Percentiles rank a stretch among this genome's conserved stretches.
phyloP scores from a whole-genome alignment of 2,113 vertebrate genomes.

The Microcebus lehilahytsara region DNA sequence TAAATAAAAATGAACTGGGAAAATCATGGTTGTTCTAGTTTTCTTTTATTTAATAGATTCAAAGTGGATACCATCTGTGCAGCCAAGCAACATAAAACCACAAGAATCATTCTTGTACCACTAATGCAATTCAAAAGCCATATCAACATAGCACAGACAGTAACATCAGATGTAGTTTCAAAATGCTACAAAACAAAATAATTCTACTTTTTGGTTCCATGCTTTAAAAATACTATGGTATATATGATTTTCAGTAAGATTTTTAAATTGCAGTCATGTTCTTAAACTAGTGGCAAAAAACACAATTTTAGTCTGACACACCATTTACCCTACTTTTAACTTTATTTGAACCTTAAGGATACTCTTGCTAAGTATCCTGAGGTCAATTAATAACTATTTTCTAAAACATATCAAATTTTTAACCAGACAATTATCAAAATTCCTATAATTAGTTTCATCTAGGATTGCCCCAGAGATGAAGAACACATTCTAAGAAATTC shows the following conservation, averaged over 20 bases:
- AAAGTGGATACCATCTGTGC: constrained; percentile 36
- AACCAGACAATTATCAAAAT: constrained; percentile 7
- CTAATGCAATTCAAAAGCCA: background rate
- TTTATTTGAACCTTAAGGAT: constrained; percentile 31
- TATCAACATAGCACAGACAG: background rate
- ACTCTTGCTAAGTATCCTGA: constrained; percentile 23
- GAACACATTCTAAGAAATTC: background rate
- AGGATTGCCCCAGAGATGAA: constrained; percentile 3
- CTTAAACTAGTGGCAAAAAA: constrained; percentile 39
- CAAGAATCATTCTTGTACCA: constrained; percentile 31
- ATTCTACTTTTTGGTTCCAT: constrained; percentile 18
- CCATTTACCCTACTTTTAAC: constrained; percentile 47
- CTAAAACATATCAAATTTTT: constrained; percentile 44
- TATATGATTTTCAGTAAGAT: constrained; percentile 38
- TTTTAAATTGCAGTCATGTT: constrained; percentile 23
- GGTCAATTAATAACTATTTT: constrained; percentile 44
- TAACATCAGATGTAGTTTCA: constrained; percentile 48
- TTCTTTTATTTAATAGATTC: constrained; percentile 43
- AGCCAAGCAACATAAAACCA: constrained; percentile 10
- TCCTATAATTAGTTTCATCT: constrained; percentile 29
- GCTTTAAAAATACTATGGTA: constrained; percentile 44
- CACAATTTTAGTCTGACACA: constrained; percentile 28
- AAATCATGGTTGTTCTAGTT: background rate
- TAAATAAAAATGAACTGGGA: constrained; percentile 33
- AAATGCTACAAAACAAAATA: constrained; percentile 11